phyloP scores from a whole-genome alignment of 2,888 invertebrate genomes.

The Hesperia comma region DNA sequence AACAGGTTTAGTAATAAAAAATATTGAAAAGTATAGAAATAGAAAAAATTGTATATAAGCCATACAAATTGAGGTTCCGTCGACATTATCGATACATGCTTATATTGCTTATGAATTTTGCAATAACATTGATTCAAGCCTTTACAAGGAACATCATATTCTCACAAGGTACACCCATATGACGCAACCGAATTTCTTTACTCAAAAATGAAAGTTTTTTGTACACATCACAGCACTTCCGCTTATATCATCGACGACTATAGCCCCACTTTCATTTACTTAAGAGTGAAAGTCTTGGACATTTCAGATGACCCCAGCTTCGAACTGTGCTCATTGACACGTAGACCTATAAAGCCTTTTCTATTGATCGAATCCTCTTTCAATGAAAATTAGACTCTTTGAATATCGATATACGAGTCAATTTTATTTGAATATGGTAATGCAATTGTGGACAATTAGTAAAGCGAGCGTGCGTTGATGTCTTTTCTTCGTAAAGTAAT shows the following conservation, averaged over 20 bases:
- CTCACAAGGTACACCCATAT: conserved; percentile 40
- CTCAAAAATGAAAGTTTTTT: conserved; percentile 52
- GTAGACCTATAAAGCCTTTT: conserved; percentile 39
- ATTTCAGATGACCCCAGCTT: conserved; percentile 24
- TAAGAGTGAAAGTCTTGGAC: conserved; percentile 46
- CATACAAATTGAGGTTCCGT: no score
- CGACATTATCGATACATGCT: no score
- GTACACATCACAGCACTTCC: conserved; percentile 39
- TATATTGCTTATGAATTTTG: no score
- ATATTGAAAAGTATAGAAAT: no score
- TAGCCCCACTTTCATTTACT: conserved; percentile 44
- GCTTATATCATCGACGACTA: conserved; percentile 46
- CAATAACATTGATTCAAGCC: not conserved
- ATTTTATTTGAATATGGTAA: not conserved
- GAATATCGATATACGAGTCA: not conserved
- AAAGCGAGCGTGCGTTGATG: conserved; percentile 30
- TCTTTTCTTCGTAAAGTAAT: conserved; percentile 25
- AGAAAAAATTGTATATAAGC: no score
- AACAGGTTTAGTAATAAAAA: no score
- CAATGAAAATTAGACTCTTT: not conserved
- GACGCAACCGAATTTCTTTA: conserved; percentile 48
- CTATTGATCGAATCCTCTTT: conserved; percentile 15
- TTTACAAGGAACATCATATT: not conserved
- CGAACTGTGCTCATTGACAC: conserved; percentile 36
- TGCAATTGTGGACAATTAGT: conserved; percentile 21